phyloP scores from a whole-genome alignment of 1,140 invertebrate genomes.

The Laupala kohalensis region DNA sequence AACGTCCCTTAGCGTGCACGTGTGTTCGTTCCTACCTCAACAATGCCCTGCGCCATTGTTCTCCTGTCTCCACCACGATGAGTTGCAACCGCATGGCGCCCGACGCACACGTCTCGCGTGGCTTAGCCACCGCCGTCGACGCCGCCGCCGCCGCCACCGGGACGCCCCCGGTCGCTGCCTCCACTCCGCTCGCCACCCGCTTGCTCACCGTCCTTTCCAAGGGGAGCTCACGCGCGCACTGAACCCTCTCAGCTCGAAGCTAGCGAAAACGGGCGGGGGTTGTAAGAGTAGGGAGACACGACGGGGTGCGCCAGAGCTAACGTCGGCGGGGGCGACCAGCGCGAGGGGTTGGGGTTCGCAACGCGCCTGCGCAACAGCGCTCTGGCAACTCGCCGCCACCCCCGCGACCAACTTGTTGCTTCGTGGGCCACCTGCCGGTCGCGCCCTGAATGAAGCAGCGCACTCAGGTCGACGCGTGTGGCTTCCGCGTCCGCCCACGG shows the following conservation, averaged over 20 bases:
- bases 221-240: background rate
- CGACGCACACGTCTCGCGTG: constrained; percentile 5
- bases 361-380: constrained; percentile 13
- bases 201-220: background rate
- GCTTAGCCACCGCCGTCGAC: background rate
- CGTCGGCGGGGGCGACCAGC: no score
- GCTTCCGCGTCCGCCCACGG: background rate
- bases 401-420: background rate
- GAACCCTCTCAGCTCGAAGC: no score
- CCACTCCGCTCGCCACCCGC: background rate
- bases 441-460: background rate
- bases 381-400: constrained; percentile 3
- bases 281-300: no score
- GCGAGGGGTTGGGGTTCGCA: no score
- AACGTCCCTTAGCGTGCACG: no score
- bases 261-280: no score
- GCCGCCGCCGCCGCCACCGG: background rate
- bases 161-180: background rate
- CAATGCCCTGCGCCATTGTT: constrained; percentile 31
- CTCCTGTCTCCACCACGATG: constrained; percentile 33
- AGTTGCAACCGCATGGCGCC: constrained; percentile 26
- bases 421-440: background rate
- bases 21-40: constrained; percentile 31
- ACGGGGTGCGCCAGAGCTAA: no score
- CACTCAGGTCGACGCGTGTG: no score